Percentiles rank a stretch among this genome's conserved stretches.
These are phyloP conservation scores for Peucedramus taeniatus DNA, from an alignment of 2,113 vertebrate species.

Conservation along the genomic window DNA sequence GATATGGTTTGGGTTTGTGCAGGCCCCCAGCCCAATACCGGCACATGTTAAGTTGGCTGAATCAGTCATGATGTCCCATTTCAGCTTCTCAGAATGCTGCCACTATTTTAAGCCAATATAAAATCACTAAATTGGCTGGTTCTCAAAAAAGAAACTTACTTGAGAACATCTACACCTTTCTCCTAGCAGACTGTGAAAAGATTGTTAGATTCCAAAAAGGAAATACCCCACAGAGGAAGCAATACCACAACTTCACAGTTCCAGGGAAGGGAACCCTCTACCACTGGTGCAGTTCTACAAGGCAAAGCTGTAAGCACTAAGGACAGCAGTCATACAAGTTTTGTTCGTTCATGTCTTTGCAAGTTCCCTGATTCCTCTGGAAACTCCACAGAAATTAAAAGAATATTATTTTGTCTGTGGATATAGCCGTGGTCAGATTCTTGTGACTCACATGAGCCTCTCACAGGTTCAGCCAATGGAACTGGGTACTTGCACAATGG, in stretches of 20 bases:
- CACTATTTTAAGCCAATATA: not conserved
- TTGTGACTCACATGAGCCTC: not conserved
- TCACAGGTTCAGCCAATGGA: not conserved
- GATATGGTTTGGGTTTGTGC: not conserved
- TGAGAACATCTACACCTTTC: not conserved
- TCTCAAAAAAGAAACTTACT: not conserved
- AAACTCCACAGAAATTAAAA: not conserved
- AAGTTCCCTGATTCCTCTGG: not conserved
- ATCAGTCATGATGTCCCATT: not conserved
- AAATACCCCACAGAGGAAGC: not conserved
- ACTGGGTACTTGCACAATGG: rapidly evolving
- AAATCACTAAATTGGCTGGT: not conserved
- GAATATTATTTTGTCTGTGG: not conserved
- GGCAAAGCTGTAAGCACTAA: not conserved
- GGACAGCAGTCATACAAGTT: not conserved
- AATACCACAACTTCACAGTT: not conserved
- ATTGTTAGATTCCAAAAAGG: not conserved
- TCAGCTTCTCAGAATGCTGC: not conserved
- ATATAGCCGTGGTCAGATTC: not conserved
- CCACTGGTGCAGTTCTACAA: not conserved
- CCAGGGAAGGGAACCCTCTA: not conserved
- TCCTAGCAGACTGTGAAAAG: not conserved
- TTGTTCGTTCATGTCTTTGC: not conserved
- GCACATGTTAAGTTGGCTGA: not conserved
- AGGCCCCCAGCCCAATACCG: not conserved